Percentiles rank a stretch among this genome's conserved stretches.
Evolutionary conservation across 1,140 invertebrate genomes (phyloP).

Genomic region (Heliconius hermathena): DNA sequence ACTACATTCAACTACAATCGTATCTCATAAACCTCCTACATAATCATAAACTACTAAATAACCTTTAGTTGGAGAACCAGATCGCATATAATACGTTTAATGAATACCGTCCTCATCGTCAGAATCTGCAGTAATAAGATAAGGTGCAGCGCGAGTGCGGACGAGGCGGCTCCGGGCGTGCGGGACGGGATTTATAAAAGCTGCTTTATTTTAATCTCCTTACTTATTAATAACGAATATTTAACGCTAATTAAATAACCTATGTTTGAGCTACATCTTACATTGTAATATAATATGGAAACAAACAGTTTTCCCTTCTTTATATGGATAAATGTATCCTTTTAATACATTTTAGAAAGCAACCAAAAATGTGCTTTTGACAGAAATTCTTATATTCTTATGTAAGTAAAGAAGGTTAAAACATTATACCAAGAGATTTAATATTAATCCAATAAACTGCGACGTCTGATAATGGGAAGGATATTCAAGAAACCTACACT

Average conservation of each 20-base stretch:
- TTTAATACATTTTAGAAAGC: no score
- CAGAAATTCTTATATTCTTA: no score
- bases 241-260: neutral
- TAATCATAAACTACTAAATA: no score
- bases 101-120: neutral
- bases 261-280: neutral
- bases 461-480: neutral
- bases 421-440: no score
- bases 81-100: neutral
- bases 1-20: no score
- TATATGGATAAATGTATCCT: no score
- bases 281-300: neutral
- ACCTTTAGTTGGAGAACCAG: neutral
- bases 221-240: neutral
- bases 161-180: conserved; percentile 14
- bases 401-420: no score
- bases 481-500: neutral
- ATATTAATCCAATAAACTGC: neutral
- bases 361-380: no score
- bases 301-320: no score
- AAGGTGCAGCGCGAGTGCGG: conserved; percentile 17
- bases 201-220: conserved; percentile 17
- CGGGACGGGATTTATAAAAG: conserved; percentile 14
- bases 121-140: conserved; percentile 18
- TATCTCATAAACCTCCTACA: no score